Evolutionary conservation across 2,113 vertebrate genomes (phyloP).

Genomic region (Sinocyclocheilus anshuiensis): DNA sequence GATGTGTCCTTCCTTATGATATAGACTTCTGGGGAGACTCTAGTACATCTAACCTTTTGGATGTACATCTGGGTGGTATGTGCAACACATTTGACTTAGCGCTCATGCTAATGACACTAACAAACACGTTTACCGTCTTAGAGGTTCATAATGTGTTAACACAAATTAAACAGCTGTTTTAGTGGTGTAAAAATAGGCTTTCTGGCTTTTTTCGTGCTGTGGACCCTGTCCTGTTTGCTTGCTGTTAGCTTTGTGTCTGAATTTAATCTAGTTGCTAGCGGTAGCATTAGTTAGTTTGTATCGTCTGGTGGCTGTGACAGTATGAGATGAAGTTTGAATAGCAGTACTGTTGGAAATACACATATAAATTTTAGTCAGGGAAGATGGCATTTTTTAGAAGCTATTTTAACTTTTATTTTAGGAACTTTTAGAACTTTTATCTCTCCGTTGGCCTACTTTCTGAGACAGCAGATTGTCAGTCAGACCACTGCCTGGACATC

Average conservation of each 20-base stretch:
- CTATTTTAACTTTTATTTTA: background rate
- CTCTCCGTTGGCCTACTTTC: slow-evolving; percentile 3
- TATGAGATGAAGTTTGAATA: background rate
- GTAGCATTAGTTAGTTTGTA: background rate
- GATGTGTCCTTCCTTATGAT: slow-evolving; percentile 76
- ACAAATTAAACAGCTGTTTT: background rate
- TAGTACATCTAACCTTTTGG: slow-evolving; percentile 85
- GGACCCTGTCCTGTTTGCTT: background rate
- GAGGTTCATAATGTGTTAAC: background rate
- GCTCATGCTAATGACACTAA: slow-evolving; percentile 40
- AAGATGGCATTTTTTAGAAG: background rate
- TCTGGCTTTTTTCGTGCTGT: background rate
- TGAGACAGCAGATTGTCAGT: background rate
- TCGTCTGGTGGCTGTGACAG: background rate
- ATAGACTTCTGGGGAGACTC: slow-evolving; percentile 97
- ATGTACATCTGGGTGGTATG: slow-evolving; percentile 95
- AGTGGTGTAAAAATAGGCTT: background rate
- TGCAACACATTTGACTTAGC: slow-evolving; percentile 68
- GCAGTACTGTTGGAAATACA: background rate
- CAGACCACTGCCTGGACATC: too few relatives aligned
- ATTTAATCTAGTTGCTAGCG: background rate
- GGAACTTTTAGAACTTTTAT: background rate
- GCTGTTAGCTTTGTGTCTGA: background rate
- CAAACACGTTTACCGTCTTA: slow-evolving; percentile 9
- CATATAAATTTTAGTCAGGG: background rate